Conservation (phyloP, 2,888 invertebrate genomes). For the Zhuqinia jingwanae region DNA sequence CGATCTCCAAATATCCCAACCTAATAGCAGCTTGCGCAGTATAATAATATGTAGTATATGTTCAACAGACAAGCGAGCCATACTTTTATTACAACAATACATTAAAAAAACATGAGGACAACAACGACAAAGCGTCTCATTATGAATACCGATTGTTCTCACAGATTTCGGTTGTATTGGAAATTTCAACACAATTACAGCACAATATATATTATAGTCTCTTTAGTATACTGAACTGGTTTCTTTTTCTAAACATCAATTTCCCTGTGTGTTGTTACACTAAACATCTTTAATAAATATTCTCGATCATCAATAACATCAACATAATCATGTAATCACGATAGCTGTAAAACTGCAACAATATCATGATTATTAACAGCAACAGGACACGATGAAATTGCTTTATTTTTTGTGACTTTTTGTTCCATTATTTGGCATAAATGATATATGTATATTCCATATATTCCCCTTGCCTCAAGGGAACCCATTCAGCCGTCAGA, state of each 20-base stretch:
- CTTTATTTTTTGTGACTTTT: background rate
- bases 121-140: constrained; percentile 35
- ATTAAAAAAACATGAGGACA: background rate
- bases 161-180: constrained; percentile 24
- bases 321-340: background rate
- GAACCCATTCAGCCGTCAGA: background rate
- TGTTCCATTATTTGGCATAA: background rate
- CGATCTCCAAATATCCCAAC: background rate
- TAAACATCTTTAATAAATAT: constrained; percentile 5
- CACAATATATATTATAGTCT: background rate
- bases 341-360: constrained; percentile 1
- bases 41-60: too few species aligned
- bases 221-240: constrained; percentile 38
- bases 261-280: background rate
- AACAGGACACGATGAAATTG: background rate
- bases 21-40: background rate
- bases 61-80: background rate
- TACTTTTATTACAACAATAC: background rate
- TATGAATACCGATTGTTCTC: constrained; percentile 51
- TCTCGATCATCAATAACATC: background rate
- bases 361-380: background rate
- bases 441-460: too few species aligned
- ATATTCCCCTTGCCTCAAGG: constrained; percentile 32
- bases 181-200: constrained; percentile 8
- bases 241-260: constrained; percentile 34